These are phyloP conservation scores for Epizoanthus ramosus DNA, from an alignment of 92 coral and sea anemone genomes.

Conservation along the genomic window DNA sequence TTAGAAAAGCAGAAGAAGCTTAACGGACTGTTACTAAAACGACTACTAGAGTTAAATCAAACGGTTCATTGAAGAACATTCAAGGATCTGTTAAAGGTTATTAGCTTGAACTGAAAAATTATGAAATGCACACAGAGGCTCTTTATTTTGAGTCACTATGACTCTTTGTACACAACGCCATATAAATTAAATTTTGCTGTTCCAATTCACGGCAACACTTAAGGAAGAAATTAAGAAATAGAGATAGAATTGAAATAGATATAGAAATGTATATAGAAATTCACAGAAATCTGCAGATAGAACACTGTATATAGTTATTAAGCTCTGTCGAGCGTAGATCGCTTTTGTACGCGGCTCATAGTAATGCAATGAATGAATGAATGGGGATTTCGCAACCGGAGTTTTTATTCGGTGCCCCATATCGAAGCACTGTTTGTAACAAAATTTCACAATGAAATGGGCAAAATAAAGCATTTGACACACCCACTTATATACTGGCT, in stretches of 20 bases:
- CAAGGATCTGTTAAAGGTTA: slow-evolving; percentile 10
- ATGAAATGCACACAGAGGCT: neutral
- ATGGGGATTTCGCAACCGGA: slow-evolving; percentile 24
- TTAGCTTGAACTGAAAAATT: slow-evolving; percentile 10
- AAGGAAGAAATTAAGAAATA: neutral
- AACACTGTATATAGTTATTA: slow-evolving; percentile 1
- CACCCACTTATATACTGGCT: neutral
- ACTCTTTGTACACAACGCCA: slow-evolving; percentile 38
- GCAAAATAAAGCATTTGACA: slow-evolving; percentile 12
- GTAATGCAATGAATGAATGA: slow-evolving; percentile 33
- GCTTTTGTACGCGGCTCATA: slow-evolving; percentile 34
- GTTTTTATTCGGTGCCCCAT: slow-evolving; percentile 13
- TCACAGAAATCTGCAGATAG: slow-evolving; percentile 20
- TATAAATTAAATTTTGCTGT: slow-evolving; percentile 53
- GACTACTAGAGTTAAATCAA: slow-evolving; percentile 77
- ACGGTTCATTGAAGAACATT: slow-evolving; percentile 43
- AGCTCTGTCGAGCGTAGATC: slow-evolving; percentile 11
- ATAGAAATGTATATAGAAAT: slow-evolving; percentile 11
- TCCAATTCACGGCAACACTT: neutral
- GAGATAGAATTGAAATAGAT: slow-evolving; percentile 2
- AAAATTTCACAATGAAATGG: slow-evolving; percentile 27
- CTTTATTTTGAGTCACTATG: slow-evolving; percentile 12
- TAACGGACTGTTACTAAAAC: slow-evolving; percentile 75
- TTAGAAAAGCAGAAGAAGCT: slow-evolving; percentile 83
- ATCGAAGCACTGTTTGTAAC: slow-evolving; percentile 38